Base-by-base conservation (phyloP, 2,888 invertebrate species). In the Odontocolon sp. region DNA sequence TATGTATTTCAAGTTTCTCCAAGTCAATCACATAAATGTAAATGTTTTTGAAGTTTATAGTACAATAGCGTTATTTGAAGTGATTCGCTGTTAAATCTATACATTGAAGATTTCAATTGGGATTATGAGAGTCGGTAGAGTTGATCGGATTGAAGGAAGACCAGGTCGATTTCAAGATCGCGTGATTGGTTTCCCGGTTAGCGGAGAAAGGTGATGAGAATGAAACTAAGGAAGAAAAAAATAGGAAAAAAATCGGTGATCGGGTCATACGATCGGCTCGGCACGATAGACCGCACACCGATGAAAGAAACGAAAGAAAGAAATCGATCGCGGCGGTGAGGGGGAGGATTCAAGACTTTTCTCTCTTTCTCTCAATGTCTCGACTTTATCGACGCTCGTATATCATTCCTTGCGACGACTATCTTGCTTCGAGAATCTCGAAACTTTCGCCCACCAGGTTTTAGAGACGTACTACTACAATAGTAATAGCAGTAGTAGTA, bases 321-420 rank as follows among this genome's bases (percentile, higher is more conserved):
- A 80, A 82, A 81, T 79, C 77, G 81, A 82, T 79, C 64, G 59
- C 21, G 14, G 16, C 63, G 31, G 31, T 47, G 45, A 36, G 14
- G 75, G 38, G 50, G 56, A 23, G 36, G 26, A 40, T 40, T 47
- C 47, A 40, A 50, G 14, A 33, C 11, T 52, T 45, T 84, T 81
- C 57, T 81, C 84, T 80, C 84, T 56, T 47, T 45, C 56, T 71
- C 86, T 87, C 86, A 86, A 87, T 90, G 88, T 89, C 87, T 88
- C 85, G 83, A 83, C 84, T 87, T 88, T 88, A 89, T 89, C 88
- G 88, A 82, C 83, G 83, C 85, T 85, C 88, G 82, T 90, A 89
- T 87, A 90, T 90, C 89, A 90, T 89, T 77, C 77, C 73, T 59
- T 57, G 77, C 87, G 83, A 82, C 73, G 86, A 82, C 85, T 87